Evolutionary conservation across 2,888 invertebrate genomes (phyloP), one percentile per base, ranked within the genome.

Genomic region (Aelia acuminata): DNA sequence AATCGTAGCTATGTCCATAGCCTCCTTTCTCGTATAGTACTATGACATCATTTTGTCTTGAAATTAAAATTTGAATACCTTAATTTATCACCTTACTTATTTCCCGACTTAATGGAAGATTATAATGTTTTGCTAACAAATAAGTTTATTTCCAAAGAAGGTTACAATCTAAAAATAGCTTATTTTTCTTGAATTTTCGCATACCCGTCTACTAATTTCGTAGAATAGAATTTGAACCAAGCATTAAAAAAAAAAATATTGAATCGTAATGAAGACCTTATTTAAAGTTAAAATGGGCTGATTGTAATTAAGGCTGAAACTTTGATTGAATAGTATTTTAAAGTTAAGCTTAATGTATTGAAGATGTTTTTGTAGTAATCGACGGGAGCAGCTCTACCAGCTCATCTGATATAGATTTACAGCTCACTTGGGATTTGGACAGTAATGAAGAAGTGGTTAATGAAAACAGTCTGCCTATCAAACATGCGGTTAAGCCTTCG

Each of bases 381-480:
- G 80, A 80, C 43, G 43, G 80, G 39, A 39, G 39, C 80, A 80
- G 80, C 80, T 80, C 80, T n/a, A 70, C 63, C 43, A 53, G 87
- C 22, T 87, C 84, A 22, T 89, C 89, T n/a, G 90, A 89, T 50
- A 88, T 84, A 31, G 89, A 89, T 70, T 88, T 89, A 35, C 88
- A 88, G 35, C 70, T 90, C 43, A 88, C 89, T 80, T 90, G 90
- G 90, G 89, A 89, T 57, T 87, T 80, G 87, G 89, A 90, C 57
- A 87, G 88, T 87, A 88, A 88, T n/a, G 90, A 90, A 89, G 90
- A 90, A 49, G 88, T 89, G 31, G 88, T 89, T 50, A 89, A 89
- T 57, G 90, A 90, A 86, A 90, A 88, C 88, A 70, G 85, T 10
- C 63, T 90, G 31, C 89, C 90, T 18, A 89, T 88, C 63, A 90